Base-by-base conservation (phyloP, 2,888 invertebrate species). In the Microctonus hyperodae region DNA sequence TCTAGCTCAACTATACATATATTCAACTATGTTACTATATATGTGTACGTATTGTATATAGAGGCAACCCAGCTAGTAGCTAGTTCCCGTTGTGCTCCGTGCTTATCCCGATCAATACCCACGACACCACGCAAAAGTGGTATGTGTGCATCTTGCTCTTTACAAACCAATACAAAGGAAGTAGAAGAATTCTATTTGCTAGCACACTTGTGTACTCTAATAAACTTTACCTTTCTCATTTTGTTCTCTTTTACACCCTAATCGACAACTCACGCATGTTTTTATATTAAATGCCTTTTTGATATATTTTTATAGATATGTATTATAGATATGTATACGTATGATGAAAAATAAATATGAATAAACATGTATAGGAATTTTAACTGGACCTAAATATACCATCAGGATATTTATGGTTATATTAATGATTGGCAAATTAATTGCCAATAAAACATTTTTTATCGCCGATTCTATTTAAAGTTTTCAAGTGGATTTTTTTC, bases 81-180 rank as follows among this genome's bases (percentile, higher is more conserved):
- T 65, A 62, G 73, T 73, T 70, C 72, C 70, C 72, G 72, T 72
- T 73, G 73, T 71, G 70, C 73, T 72, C 69, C 70, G 69, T 70
- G 69, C 72, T 73, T 73, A 73, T 72, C 71, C 74, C 74, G 74
- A 74, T 74, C 74, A 74, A 74, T 74, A 74, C 74, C 69, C 71
- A 70, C 74, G 59, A 72, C 72, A 70, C 69, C 64, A 68, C 67
- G 68, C 70, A 28, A 69, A 64, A 70, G 67, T 70, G 64, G 69
- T 68, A 67, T 68, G 56, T 69, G 62, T 68, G 64, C 68, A 61
- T 62, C 60, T 65, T 64, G 65, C 69, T 44, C 65, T 71, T 73
- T 67, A 69, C 69, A 64, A 67, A 40, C 69, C 69, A 68, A 70
- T 65, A 63, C 44, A 44, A 44, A 44, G 16, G 44, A 44, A 61